Base-by-base conservation (phyloP, 2,888 invertebrate genomes). In the Adelphocoris suturalis region DNA sequence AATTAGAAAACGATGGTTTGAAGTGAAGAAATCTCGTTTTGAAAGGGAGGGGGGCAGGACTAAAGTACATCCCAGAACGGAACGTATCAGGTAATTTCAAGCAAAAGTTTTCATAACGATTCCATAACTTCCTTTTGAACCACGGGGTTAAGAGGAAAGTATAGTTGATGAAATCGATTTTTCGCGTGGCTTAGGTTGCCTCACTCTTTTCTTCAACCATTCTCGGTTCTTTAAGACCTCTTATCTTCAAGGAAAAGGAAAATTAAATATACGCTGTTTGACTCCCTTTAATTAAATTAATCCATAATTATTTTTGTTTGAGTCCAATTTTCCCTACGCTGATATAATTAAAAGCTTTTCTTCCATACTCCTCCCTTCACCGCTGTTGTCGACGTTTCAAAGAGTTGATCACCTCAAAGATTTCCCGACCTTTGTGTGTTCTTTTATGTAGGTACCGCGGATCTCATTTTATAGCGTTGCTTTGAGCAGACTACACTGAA, bases 341-440 rank as follows among this genome's bases (percentile, higher is more conserved):
- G 19, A 23, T 23, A 23, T 68, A 68, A 68, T 68, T 68, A 68
- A 68, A 68, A 68, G 68, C 68, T 23, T 68, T 19, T 37, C 37
- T 37, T 37, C 37, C 2, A 37, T n/a, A n/a, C n/a, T n/a, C n/a
- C n/a, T 61, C n/a, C n/a, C n/a, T n/a, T n/a, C n/a, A 7, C 23
- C 68, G 23, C 27, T 68, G 68, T 68, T 12, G 68, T 68, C 68
- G 68, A 68, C 68, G 9, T 68, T 68, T 23, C 68, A 68, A 68
- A 68, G 68, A 68, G 23, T 27, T 68, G n/a, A 68, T 68, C 68
- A 61, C 27, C 23, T 23, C 68, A 11, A 19, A 68, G 68, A 12
- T 12, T 57, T 57, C 16, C n/a, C 68, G 1, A 68, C 68, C 68
- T 68, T 68, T 68, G 68, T 23, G 19, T 68, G 57, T 57, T 57